phyloP scores from a whole-genome alignment of 2,888 invertebrate species.

The Caenorhabditis imperialis region DNA sequence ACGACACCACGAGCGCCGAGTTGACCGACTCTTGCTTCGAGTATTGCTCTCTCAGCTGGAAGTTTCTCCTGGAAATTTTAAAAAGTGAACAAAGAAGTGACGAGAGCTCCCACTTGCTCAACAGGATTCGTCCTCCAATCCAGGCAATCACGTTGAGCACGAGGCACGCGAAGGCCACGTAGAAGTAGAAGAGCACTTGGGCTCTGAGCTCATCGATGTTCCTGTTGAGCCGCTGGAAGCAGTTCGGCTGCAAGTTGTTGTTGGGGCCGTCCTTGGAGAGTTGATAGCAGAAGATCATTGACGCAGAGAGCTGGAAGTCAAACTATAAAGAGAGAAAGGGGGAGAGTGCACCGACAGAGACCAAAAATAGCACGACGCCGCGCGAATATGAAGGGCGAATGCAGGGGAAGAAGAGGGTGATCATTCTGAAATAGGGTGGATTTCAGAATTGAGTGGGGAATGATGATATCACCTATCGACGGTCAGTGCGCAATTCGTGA shows the following conservation, averaged over 20 bases:
- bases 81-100: no score
- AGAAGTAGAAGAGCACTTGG: conserved; percentile 19
- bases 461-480: background rate
- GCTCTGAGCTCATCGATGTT: conserved; percentile 6
- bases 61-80: conserved; percentile 14
- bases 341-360: background rate
- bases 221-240: conserved; percentile 14
- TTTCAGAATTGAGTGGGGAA: background rate
- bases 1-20: conserved; percentile 1
- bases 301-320: background rate
- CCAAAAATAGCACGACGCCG: conserved; percentile 1
- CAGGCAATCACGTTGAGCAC: conserved; percentile 1
- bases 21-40: conserved; percentile 5
- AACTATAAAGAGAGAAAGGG: no score
- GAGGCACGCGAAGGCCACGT: background rate
- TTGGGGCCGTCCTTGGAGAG: conserved; percentile 19
- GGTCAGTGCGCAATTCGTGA: conserved; percentile 20
- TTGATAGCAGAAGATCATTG: background rate
- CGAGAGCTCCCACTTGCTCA: no score
- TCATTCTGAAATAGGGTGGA: conserved; percentile 1
- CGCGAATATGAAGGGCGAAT: background rate
- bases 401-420: conserved; percentile 1
- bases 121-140: no score
- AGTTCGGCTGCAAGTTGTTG: conserved; percentile 4
- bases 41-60: background rate